A percentile compares a stretch with the other conserved stretches of the same genome.
Conservation (phyloP, 2,113 vertebrate genomes). For the Semnornis frantzii region DNA sequence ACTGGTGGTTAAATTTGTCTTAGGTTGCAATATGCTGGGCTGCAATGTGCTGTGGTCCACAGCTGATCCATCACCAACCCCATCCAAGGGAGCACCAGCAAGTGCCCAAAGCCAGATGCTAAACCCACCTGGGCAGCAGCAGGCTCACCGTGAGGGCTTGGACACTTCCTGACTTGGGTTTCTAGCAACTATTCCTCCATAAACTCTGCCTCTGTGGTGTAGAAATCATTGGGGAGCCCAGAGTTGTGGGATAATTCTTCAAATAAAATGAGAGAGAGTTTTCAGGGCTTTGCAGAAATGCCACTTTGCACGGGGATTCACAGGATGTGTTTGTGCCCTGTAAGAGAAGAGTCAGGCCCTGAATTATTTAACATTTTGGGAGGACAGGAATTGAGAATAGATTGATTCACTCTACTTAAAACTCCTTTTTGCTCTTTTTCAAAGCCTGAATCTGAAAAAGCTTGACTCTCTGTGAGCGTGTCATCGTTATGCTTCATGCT, state of each 20-base stretch:
- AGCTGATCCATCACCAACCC: not conserved
- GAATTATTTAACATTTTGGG: not conserved
- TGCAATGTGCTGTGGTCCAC: not conserved
- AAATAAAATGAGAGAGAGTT: not conserved
- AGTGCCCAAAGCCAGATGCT: not conserved
- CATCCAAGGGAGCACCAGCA: not conserved
- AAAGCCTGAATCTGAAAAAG: not conserved
- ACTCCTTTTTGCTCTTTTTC: not conserved
- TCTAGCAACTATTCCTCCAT: not conserved
- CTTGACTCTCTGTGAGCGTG: not conserved
- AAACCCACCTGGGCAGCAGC: not conserved
- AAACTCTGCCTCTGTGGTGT: not conserved
- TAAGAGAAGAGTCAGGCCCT: not conserved
- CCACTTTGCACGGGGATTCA: not conserved
- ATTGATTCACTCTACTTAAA: not conserved
- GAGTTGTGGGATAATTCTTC: not conserved
- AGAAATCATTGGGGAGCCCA: fast-evolving
- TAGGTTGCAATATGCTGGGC: fast-evolving
- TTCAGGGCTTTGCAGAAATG: not conserved
- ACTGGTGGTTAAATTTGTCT: not conserved
- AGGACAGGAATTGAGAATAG: not conserved
- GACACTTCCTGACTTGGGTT: not conserved
- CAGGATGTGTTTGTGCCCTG: fast-evolving
- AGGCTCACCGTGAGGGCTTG: fast-evolving
- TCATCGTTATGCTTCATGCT: not conserved